These are phyloP conservation scores for Strigops habroptila DNA, from an alignment of 2,113 vertebrate species.

Conservation along the genomic window DNA sequence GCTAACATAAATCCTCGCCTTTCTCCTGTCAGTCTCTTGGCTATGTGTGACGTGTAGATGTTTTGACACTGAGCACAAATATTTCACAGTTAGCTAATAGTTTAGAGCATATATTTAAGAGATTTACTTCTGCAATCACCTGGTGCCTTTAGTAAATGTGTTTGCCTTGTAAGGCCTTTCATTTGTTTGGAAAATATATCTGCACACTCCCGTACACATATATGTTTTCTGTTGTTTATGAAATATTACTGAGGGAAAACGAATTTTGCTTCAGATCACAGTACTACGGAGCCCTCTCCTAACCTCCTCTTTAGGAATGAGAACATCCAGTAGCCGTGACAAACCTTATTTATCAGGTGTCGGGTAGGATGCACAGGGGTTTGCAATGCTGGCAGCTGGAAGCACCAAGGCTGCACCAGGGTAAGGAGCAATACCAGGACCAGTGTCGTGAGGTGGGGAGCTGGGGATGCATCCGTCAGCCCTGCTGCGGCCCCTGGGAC, in stretches of 20 bases:
- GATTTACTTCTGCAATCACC: conserved; percentile 40
- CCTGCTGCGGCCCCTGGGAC: neutral
- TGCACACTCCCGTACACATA: neutral
- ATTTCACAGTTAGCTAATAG: conserved; percentile 43
- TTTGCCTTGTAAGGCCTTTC: conserved; percentile 9
- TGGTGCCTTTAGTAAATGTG: neutral
- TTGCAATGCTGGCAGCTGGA: neutral
- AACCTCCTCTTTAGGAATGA: neutral
- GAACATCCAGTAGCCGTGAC: neutral
- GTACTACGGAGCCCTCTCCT: neutral
- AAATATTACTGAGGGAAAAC: neutral
- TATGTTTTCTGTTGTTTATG: conserved; percentile 27
- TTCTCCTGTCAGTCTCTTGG: conserved; percentile 59
- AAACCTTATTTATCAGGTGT: neutral
- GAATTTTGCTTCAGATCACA: neutral
- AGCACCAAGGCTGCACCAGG: neutral
- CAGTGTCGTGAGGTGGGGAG: neutral
- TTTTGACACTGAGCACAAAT: conserved; percentile 62
- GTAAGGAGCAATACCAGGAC: neutral
- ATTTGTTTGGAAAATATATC: neutral
- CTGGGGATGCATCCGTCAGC: neutral
- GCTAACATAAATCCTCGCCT: conserved; percentile 62
- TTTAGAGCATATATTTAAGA: conserved; percentile 33
- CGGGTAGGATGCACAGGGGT: neutral
- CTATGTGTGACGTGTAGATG: conserved; percentile 32